Conservation (phyloP, 2,888 invertebrate genomes). For the Biston stratarius region DNA sequence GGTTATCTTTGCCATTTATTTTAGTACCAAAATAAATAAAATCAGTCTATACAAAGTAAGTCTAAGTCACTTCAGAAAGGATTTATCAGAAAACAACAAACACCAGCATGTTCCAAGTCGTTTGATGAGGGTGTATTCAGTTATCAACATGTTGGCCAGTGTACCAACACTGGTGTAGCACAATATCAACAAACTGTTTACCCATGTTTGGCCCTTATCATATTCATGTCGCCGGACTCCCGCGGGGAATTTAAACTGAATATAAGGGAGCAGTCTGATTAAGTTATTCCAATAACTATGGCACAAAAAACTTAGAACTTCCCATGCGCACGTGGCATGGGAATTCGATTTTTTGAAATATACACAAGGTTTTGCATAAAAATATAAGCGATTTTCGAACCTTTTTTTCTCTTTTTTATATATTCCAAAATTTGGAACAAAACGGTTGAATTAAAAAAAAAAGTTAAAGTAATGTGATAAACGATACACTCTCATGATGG, state of each 20-base stretch:
- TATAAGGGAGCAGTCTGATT: background rate
- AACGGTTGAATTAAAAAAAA: too few species aligned
- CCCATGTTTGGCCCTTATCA: slow-evolving; percentile 48
- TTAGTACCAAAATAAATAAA: too few species aligned
- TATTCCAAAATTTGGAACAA: too few species aligned
- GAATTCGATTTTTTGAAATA: too few species aligned
- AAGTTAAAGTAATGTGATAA: too few species aligned
- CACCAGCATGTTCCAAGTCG: slow-evolving; percentile 9
- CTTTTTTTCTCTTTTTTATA: too few species aligned
- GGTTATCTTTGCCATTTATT: too few species aligned
- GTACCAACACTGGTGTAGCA: slow-evolving; percentile 11
- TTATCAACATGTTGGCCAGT: slow-evolving; percentile 32
- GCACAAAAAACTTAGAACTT: background rate
- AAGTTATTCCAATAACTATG: background rate
- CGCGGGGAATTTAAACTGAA: slow-evolving; percentile 40
- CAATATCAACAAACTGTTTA: slow-evolving; percentile 44
- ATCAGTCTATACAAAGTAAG: background rate
- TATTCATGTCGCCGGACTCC: slow-evolving; percentile 47
- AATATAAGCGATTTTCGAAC: too few species aligned
- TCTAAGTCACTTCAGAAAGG: background rate
- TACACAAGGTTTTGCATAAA: too few species aligned
- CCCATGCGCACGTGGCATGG: too few species aligned
- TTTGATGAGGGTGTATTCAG: slow-evolving; percentile 26
- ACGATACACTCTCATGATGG: too few species aligned
- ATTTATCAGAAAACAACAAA: slow-evolving; percentile 13